Conservation (phyloP, 2,113 vertebrate species). For the Myocastor coypus region DNA sequence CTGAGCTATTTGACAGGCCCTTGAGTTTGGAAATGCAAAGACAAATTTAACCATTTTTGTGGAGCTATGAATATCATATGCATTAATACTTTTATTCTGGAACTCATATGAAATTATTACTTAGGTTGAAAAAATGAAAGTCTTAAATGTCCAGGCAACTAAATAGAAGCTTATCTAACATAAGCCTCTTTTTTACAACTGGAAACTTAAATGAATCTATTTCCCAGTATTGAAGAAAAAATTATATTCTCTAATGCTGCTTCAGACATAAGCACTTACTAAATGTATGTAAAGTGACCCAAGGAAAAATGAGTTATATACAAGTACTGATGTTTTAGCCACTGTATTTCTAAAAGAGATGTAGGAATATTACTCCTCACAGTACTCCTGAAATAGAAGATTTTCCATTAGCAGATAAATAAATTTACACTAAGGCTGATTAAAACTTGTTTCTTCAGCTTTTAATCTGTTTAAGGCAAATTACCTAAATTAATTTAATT, state of each 20-base stretch:
- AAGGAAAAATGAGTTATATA: background rate
- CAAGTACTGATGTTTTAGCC: background rate
- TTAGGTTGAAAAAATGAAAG: too few relatives aligned
- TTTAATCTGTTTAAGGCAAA: slow-evolving; percentile 12
- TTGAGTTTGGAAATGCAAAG: slow-evolving; percentile 16
- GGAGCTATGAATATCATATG: slow-evolving; percentile 17
- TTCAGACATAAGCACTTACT: background rate
- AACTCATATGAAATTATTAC: slow-evolving; percentile 28
- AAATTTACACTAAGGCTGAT: background rate
- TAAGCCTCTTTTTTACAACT: background rate
- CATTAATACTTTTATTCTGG: background rate
- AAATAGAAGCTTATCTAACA: too few relatives aligned
- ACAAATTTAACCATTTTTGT: slow-evolving; percentile 43
- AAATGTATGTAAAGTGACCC: background rate
- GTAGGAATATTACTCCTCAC: background rate
- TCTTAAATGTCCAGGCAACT: too few relatives aligned
- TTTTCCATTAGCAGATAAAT: slow-evolving; percentile 20
- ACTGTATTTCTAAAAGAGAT: background rate
- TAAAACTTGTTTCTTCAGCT: background rate
- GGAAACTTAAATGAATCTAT: slow-evolving; percentile 10
- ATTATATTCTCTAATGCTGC: background rate
- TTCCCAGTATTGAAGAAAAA: background rate
- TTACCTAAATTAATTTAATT: background rate
- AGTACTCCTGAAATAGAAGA: background rate
- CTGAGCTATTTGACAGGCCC: too few relatives aligned